Conservation (phyloP, 2,797 vertebrate genomes). For the Diplodus sargus region DNA sequence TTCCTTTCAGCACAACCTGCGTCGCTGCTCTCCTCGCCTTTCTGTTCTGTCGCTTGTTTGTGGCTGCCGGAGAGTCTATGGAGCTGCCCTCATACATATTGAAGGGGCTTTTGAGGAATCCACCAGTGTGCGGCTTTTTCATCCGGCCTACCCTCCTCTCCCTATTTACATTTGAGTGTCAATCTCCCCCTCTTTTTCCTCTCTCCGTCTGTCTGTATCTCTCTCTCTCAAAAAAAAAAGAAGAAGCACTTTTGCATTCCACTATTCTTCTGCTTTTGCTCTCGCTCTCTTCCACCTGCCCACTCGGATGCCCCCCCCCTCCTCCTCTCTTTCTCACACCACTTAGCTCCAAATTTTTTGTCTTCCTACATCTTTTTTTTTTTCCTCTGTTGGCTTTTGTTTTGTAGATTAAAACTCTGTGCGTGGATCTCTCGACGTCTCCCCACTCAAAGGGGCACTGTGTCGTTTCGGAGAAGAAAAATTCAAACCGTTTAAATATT, state of each 20-base stretch:
- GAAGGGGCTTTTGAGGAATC: constrained; percentile 82
- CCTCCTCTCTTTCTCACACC: constrained; percentile 62
- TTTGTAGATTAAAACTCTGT: constrained; percentile 47
- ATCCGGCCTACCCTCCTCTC: constrained; percentile 62
- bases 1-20: constrained; percentile 71
- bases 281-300: constrained; percentile 69
- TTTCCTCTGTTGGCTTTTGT: constrained; percentile 32
- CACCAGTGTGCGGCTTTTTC: constrained; percentile 69
- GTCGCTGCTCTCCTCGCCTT: constrained; percentile 57
- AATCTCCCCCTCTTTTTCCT: constrained; percentile 52
- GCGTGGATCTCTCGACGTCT: constrained; percentile 28
- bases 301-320: constrained; percentile 42
- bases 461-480: too few species aligned
- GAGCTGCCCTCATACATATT: constrained; percentile 81
- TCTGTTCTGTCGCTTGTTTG: constrained; percentile 69
- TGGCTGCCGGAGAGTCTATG: constrained; percentile 64
- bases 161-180: constrained; percentile 81
- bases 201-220: constrained; percentile 62
- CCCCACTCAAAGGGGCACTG: constrained; percentile 3
- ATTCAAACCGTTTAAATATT: too few species aligned
- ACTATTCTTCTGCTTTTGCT: constrained; percentile 66
- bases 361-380: constrained; percentile 48
- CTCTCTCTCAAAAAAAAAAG: constrained; percentile 51
- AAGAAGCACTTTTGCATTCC: constrained; percentile 71
- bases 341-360: constrained; percentile 50